Conservation (phyloP, 2,797 vertebrate genomes). For the Acanthis flammea region DNA sequence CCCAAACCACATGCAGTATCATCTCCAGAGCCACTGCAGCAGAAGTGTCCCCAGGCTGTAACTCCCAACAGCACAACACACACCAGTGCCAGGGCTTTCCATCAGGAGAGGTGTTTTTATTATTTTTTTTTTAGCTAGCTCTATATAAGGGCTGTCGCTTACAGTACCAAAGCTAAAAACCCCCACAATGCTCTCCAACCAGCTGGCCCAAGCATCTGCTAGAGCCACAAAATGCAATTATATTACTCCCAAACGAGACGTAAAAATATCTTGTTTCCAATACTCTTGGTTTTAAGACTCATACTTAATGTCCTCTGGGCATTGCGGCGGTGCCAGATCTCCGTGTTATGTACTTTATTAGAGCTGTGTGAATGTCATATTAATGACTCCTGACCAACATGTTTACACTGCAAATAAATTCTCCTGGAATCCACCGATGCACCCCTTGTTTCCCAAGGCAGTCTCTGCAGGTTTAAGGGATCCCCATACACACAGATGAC, state of each 20-base stretch:
- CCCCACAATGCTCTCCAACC: slow-evolving; percentile 80
- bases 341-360: slow-evolving; percentile 80
- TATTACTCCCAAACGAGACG: slow-evolving; percentile 88
- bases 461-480: not conserved
- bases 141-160: slow-evolving; percentile 62
- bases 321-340: slow-evolving; percentile 74
- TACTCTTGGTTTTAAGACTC: slow-evolving; percentile 88
- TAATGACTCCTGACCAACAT: slow-evolving; percentile 77
- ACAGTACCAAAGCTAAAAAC: slow-evolving; percentile 63
- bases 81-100: not conserved
- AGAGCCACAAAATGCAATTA: slow-evolving; percentile 84
- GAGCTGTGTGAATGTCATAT: slow-evolving; percentile 78
- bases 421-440: slow-evolving; percentile 63
- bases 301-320: slow-evolving; percentile 82
- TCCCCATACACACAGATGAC: not conserved
- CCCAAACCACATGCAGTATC: not conserved
- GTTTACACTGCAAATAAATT: slow-evolving; percentile 74
- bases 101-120: slow-evolving; percentile 6
- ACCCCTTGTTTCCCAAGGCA: slow-evolving; percentile 10
- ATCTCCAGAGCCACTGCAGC: slow-evolving; percentile 3
- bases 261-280: slow-evolving; percentile 91
- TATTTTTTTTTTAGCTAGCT: slow-evolving; percentile 28
- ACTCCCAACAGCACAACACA: not conserved
- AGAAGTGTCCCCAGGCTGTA: not conserved
- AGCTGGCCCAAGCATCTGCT: slow-evolving; percentile 94